Evolutionary conservation across 2,797 vertebrate species (phyloP).

Genomic region (Benthosema pterotum): DNA sequence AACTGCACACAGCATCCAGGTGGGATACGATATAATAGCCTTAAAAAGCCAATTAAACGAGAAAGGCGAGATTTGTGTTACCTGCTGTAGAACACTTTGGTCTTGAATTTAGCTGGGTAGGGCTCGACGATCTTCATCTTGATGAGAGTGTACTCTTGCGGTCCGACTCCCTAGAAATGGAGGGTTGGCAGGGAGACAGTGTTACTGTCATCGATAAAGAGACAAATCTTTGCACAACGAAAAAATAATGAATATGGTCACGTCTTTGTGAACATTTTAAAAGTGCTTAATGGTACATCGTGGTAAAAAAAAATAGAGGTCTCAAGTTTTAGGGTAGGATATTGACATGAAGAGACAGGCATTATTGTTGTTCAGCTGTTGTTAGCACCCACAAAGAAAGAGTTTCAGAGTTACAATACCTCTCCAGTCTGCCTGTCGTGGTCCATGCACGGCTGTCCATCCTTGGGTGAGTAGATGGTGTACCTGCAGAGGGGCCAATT

Average conservation of each 20-base stretch:
- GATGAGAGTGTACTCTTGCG: conserved; percentile 95
- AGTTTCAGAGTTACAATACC: conserved; percentile 69
- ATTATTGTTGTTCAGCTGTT: no score
- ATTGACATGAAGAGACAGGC: background rate
- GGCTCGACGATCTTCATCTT: conserved; percentile 97
- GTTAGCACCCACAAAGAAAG: background rate
- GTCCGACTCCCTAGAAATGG: conserved; percentile 88
- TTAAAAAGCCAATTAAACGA: background rate
- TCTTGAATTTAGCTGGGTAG: conserved; percentile 92
- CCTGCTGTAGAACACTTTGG: conserved; percentile 79
- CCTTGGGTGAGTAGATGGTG: conserved; percentile 96
- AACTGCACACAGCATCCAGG: background rate
- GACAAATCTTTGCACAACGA: no score
- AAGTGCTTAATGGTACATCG: background rate
- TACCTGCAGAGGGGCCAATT: conserved; percentile 78
- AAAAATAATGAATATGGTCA: no score
- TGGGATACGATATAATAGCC: background rate
- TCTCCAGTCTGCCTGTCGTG: conserved; percentile 98
- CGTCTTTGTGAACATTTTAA: no score
- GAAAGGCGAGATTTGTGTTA: conserved; percentile 26
- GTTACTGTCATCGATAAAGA: no score
- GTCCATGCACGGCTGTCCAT: conserved; percentile 98
- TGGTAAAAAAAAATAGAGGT: no score
- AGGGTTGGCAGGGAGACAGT: background rate
- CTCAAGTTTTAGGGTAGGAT: no score